phyloP scores from a whole-genome alignment of 2,797 vertebrate genomes.

The Gallinago solitaria region DNA sequence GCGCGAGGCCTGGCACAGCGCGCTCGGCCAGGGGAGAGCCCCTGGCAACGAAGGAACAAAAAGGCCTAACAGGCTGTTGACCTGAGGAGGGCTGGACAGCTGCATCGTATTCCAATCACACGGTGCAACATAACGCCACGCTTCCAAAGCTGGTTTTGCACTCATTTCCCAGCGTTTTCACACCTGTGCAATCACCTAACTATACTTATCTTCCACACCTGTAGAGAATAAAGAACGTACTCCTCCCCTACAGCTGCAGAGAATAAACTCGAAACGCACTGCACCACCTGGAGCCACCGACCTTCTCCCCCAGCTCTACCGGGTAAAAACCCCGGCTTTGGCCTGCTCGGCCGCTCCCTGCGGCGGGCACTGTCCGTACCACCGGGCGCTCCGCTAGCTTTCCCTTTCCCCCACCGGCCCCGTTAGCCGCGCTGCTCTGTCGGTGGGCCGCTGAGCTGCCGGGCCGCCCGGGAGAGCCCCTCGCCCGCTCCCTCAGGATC shows the following conservation, averaged over 20 bases:
- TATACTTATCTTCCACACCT: neutral
- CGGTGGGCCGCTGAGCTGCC: no score
- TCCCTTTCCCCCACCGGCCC: neutral
- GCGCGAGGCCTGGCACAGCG: accelerated
- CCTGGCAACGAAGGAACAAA: accelerated
- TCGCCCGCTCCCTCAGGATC: no score
- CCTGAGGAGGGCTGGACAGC: neutral
- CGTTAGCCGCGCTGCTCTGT: neutral
- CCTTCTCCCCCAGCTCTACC: accelerated
- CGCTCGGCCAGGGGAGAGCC: accelerated
- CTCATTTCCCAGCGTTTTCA: no score
- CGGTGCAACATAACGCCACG: accelerated
- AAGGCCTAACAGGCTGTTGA: accelerated
- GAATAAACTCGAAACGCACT: neutral
- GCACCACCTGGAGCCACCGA: neutral
- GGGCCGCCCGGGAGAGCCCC: neutral
- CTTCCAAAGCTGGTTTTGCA: neutral
- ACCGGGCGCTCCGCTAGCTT: neutral
- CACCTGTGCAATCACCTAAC: neutral
- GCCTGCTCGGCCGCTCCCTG: neutral
- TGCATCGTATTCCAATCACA: accelerated
- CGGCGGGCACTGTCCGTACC: neutral
- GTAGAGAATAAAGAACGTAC: no score
- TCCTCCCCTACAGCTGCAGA: no score
- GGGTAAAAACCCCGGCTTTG: neutral